Evolutionary conservation across 2,113 vertebrate species (phyloP).

Genomic region (Kryptolebias marmoratus): DNA sequence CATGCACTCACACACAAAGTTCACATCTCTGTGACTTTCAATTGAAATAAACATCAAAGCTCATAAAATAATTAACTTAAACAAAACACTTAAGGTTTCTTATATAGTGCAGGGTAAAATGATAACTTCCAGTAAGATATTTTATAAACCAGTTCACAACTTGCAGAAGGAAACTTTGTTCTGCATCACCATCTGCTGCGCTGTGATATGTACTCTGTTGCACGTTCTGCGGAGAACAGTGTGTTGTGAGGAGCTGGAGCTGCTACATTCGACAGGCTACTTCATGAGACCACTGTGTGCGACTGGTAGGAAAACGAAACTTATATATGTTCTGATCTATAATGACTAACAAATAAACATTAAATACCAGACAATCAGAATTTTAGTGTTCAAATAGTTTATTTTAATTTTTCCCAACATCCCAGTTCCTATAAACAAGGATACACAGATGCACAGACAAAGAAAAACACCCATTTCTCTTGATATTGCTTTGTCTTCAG

Average conservation of each 20-base stretch:
- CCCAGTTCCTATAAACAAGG: not conserved
- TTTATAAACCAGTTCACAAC: not conserved
- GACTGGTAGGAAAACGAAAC: not conserved
- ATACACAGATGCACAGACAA: conserved; percentile 5
- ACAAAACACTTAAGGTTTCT: not conserved
- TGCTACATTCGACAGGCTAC: not conserved
- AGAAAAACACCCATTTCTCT: conserved; percentile 17
- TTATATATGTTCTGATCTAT: too few relatives aligned
- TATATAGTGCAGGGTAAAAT: too few relatives aligned
- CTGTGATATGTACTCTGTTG: not conserved
- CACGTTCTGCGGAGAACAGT: not conserved
- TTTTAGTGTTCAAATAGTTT: not conserved
- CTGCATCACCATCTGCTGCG: not conserved
- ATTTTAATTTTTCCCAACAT: not conserved
- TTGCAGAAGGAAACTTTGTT: not conserved
- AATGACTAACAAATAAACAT: not conserved
- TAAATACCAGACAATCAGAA: not conserved
- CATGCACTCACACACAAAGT: not conserved
- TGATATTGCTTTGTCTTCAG: conserved; percentile 30
- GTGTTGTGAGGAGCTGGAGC: not conserved
- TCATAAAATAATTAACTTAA: not conserved
- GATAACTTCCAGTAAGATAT: not conserved
- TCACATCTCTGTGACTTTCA: not conserved
- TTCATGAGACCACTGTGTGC: not conserved
- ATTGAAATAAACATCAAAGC: not conserved